Percentiles rank a stretch among this genome's conserved stretches.
These are phyloP conservation scores for Mystacornis crossleyi DNA, from an alignment of 2,113 vertebrate species.

Conservation along the genomic window DNA sequence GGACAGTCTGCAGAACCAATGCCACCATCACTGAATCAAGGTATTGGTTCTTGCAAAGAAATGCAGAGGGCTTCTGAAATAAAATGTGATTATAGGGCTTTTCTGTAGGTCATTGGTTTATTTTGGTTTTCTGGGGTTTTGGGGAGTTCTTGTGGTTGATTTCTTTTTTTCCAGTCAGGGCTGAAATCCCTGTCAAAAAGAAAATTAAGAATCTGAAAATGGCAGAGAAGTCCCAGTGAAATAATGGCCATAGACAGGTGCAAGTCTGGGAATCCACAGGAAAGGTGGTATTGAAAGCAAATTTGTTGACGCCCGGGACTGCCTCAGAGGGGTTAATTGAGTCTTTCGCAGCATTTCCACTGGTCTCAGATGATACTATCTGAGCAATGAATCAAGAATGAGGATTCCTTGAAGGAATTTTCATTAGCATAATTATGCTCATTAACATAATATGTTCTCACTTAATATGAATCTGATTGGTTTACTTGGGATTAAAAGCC, in stretches of 20 bases:
- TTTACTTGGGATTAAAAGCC: conserved; percentile 6
- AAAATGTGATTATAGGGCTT: not conserved
- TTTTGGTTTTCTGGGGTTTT: not conserved
- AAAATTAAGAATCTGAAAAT: not conserved
- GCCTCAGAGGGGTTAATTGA: not conserved
- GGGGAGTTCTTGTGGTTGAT: not conserved
- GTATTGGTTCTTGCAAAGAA: not conserved
- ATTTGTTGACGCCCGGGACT: not conserved
- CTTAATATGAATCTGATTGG: conserved; percentile 12
- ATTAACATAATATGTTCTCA: conserved; percentile 34
- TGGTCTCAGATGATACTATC: not conserved
- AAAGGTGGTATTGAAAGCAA: not conserved
- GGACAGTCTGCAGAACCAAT: not conserved
- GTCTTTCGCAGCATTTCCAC: not conserved
- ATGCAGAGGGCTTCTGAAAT: not conserved
- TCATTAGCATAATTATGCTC: conserved; percentile 42
- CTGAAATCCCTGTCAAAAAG: not conserved
- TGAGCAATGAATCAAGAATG: conserved; percentile 5
- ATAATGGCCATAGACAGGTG: not conserved
- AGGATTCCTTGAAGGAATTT: conserved; percentile 25
- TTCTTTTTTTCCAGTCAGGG: not conserved
- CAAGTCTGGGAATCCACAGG: not conserved
- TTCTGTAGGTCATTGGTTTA: not conserved
- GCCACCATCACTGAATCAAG: not conserved
- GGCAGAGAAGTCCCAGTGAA: not conserved